Base-by-base conservation (phyloP, 2,113 vertebrate species). In the Sinocyclocheilus maitianheensis region DNA sequence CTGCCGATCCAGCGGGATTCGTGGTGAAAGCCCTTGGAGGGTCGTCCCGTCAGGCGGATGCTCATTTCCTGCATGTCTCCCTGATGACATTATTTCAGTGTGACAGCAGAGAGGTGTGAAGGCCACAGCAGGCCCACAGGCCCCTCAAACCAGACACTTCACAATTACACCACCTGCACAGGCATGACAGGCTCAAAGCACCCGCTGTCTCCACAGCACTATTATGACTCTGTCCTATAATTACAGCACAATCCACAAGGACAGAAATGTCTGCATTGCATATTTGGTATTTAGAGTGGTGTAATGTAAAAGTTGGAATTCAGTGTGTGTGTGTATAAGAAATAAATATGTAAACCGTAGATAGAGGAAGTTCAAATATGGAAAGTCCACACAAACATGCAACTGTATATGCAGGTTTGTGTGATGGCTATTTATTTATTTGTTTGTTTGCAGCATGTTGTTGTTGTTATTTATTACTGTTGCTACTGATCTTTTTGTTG, bases 1-100 rank as follows among this genome's bases (percentile, higher is more conserved):
- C 46, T 10, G 18, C 26, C 14, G 6, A 24, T 83, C 26, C 65
- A 9, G 11, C 11, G 5, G 65, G 81, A 72, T 55, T 83, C 24
- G 0, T 1, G 2, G 5, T 14, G 0, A 65, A 80, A 63, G 58
- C 63, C 63, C 20, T 51, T 18, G 46, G 81, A 71, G 46, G 26
- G 48, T n/a, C 2, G 11, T 40, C 48, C 65, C 30, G 18, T 37
- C 58, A 43, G 55, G 34, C 55, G 10, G 22, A 58, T 24, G 77
- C 65, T 71, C 46, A 83, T 83, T 83, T 83, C 63, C 63, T 11
- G 43, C 80, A 10, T 11, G 60, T 69, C 43, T 69, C 65, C 84
- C 77, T 72, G 63, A 78, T 65, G 82, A 80, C 46, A 79, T 78
- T 11, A 55, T 62, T 69, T 55, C 30, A 55, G 40, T 62, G 20